Evolutionary conservation across 2,113 vertebrate species (phyloP), one percentile per base, ranked within the genome.

Genomic region (Bucco capensis): DNA sequence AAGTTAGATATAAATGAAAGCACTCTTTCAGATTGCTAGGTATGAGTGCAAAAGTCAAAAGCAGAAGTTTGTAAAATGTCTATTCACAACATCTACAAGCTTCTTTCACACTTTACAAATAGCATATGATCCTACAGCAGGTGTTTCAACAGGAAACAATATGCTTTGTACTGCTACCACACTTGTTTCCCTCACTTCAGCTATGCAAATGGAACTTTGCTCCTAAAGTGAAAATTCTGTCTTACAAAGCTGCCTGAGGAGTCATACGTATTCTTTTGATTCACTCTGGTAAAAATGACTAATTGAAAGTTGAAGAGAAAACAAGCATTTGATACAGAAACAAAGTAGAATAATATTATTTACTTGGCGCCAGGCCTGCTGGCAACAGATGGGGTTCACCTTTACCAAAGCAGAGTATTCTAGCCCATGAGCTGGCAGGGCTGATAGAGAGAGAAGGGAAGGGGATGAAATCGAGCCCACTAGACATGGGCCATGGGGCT

Each of bases 1-100:
- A 83, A 87, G 9, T 53, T 19, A 73, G 14, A 53, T 13, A 53
- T 5, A 83, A 79, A 76, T 31, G 14, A 69, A 65, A 79, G 23
- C 37, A 46, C 9, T 75, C 56, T 61, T 82, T 47, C 6, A 16
- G 44, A 69, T 4, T 69, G 11, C 33, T 49, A 50, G 1, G 6
- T 65, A 0, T 21, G 70, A 74, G 27, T 12, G 16, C 37, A 58
- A n/a, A 47, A 78, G 27, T 53, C 25, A 60, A 0, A 1, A 12
- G 37, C 31, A 49, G 5, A 86, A 73, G 17, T 73, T 57, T 19
- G 33, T 15, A n/a, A 57, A 57, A 56, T 9, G 23, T 44, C 28
- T 78, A 22, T 24, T 62, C 22, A 76, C 25, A 82, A 25, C 18
- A 65, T 5, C 25, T n/a, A 35, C 37, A 21, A 28, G 14, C 21